Percentiles rank a stretch among this genome's conserved stretches.
Conservation (phyloP, 2,888 invertebrate genomes). For the Venustoraphidia nigricollis region DNA sequence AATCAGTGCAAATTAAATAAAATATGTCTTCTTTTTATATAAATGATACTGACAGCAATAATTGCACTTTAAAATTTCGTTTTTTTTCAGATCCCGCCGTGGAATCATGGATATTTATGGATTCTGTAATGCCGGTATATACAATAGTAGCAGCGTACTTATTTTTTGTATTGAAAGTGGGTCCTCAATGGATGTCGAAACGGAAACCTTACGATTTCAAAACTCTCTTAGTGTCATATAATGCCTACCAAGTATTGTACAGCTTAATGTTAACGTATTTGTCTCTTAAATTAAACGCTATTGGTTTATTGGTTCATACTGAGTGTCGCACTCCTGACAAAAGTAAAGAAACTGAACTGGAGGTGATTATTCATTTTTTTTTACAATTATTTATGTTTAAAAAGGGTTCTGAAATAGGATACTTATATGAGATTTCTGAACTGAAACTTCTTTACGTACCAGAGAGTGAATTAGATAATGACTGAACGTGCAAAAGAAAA, state of each 20-base stretch:
- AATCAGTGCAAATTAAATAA: too few species aligned
- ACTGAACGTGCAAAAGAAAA: too few species aligned
- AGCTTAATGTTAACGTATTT: conserved; percentile 52
- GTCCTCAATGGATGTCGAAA: conserved; percentile 62
- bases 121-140: conserved; percentile 54
- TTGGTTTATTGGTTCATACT: conserved; percentile 16
- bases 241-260: conserved; percentile 75
- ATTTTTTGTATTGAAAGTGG: conserved; percentile 57
- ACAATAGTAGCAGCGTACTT: conserved; percentile 48
- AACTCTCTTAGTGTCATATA: conserved; percentile 59
- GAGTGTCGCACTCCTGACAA: conserved; percentile 11
- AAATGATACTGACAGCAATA: too few species aligned
- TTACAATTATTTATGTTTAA: too few species aligned
- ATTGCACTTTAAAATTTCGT: neutral
- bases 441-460: too few species aligned
- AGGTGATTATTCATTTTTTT: too few species aligned
- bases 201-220: conserved; percentile 58
- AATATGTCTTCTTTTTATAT: too few species aligned
- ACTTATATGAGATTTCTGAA: too few species aligned
- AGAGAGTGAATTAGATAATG: too few species aligned
- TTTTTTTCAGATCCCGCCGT: conserved; percentile 52
- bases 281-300: conserved; percentile 22
- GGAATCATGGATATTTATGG: conserved; percentile 64
- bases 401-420: too few species aligned
- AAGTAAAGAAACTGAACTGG: too few species aligned